Base-by-base conservation (phyloP, 2,888 invertebrate species). In the Theretra japonica region DNA sequence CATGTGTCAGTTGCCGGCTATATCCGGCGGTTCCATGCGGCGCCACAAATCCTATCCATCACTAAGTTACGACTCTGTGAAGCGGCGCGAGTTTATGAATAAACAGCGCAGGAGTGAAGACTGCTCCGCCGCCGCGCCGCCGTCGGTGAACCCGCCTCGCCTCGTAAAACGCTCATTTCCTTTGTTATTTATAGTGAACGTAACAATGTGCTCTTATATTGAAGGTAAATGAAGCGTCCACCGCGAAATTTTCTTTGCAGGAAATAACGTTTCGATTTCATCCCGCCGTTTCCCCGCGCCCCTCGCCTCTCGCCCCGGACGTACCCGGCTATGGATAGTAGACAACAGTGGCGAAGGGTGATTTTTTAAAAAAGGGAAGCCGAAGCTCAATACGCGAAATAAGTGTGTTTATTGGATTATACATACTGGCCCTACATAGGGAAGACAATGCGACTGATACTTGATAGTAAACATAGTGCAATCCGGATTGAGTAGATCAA, bases 81-180 rank as follows among this genome's bases (percentile, higher is more conserved):
- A 41, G 41, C 48, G 41, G 48, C 23, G 65, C 48, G 65, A 48
- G 48, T 41, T 65, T 65, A 65, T 65, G 65, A 65, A 65, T 65
- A 65, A 62, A 62, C 62, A 62, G 11, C 41, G 41, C 41, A 41
- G 41, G 41, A 41, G 41, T 41, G 11, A 41, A 15, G 2, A 11
- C 41, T 41, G 41, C 41, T 41, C 53, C 53, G 5, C 19, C 53
- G n/a, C 57, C 21, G n/a, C 23, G n/a, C 33, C 62, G 62, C 62
- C 41, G 41, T 33, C 65, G 41, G 48, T 48, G 25, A 48, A 65
- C 41, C 65, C 41, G 23, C 65, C 57, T 41, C 23, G 48, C 21
- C 65, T 65, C 65, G 65, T 65, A 65, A 65, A 65, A 65, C 23
- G 65, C 65, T 65, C 65, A 65, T 65, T 65, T 65, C 65, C 48